Base-by-base conservation (phyloP, 1,140 invertebrate genomes). In the Zophobas atratus region DNA sequence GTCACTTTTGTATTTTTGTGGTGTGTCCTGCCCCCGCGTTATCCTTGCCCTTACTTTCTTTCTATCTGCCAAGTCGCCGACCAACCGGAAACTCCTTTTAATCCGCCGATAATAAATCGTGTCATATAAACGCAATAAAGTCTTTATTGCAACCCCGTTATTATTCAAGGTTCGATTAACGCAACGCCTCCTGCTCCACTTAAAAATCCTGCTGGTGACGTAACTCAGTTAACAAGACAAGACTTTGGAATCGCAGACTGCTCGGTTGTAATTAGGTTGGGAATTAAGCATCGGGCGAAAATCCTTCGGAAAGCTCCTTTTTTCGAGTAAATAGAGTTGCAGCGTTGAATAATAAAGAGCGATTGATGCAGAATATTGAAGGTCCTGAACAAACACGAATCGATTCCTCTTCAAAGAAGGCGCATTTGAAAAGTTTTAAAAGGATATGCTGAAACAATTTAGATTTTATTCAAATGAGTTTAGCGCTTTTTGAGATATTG, bases 321-420 rank as follows among this genome's bases (percentile, higher is more conserved):
- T 67, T 67, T 43, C 38, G 38, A 43, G 33, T 36, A 43, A 67
- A 67, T 67, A 67, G 60, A 67, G 38, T 36, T 43, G 39, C 60
- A 67, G 39, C 39, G 60, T 43, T 67, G 60, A 67, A 67, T 67
- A 67, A 67, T 67, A 67, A 67, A 67, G 38, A 67, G 60, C 60
- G 56, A 67, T 67, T 67, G 38, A 67, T 67, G 39, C 60, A 67
- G 60, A 67, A 67, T 67, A 67, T 67, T 67, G 60, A 67, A 41
- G 60, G 60, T 67, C 60, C 60, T 67, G 60, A 67, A 43, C 60
- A 67, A 67, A 67, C 39, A 67, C 38, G 60, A 67, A 67, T 67
- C 60, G 60, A 67, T 67, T 67, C n/a, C 60, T 67, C 38, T 43
- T 67, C 60, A 43, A 32, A 67, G 60, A 67, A 38, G 60, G 38